Percentiles rank a stretch among this genome's conserved stretches.
These are phyloP conservation scores for Megalopta genalis DNA, from an alignment of 1,140 invertebrate genomes.

Conservation along the genomic window DNA sequence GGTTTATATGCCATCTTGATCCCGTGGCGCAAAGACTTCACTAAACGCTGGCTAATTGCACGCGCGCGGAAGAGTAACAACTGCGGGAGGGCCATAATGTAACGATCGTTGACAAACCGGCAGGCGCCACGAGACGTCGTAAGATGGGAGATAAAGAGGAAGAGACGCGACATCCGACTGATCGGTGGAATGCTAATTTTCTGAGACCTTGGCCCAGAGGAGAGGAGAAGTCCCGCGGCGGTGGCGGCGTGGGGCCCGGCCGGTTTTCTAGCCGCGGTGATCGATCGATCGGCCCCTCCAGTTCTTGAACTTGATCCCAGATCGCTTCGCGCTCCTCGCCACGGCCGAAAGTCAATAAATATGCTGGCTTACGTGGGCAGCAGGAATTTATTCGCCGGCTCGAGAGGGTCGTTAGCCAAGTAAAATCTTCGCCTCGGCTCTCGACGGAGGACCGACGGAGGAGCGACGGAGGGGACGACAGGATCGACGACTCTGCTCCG, in stretches of 20 bases:
- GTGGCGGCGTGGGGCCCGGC: no score
- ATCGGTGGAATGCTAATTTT: conserved; percentile 39
- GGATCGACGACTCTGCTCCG: conserved; percentile 33
- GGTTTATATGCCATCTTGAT: conserved; percentile 26
- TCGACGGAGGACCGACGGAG: neutral
- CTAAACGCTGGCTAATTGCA: conserved; percentile 29
- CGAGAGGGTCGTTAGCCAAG: conserved; percentile 36
- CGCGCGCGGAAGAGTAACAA: neutral
- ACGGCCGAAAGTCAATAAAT: conserved; percentile 28
- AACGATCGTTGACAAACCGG: neutral
- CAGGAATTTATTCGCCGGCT: conserved; percentile 41
- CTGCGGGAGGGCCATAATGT: neutral
- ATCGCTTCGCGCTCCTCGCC: neutral
- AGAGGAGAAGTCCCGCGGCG: neutral
- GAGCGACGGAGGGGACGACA: neutral
- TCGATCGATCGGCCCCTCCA: conserved; percentile 13
- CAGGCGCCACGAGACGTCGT: neutral
- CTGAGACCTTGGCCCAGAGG: conserved; percentile 49
- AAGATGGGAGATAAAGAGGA: conserved; percentile 16
- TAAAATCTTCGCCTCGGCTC: conserved; percentile 13
- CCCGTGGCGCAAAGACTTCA: neutral
- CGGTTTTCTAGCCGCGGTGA: no score
- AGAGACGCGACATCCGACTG: neutral
- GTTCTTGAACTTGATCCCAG: conserved; percentile 59
- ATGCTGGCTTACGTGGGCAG: conserved; percentile 26